phyloP scores from a whole-genome alignment of 2,113 vertebrate genomes.

The Oreamnos americanus region DNA sequence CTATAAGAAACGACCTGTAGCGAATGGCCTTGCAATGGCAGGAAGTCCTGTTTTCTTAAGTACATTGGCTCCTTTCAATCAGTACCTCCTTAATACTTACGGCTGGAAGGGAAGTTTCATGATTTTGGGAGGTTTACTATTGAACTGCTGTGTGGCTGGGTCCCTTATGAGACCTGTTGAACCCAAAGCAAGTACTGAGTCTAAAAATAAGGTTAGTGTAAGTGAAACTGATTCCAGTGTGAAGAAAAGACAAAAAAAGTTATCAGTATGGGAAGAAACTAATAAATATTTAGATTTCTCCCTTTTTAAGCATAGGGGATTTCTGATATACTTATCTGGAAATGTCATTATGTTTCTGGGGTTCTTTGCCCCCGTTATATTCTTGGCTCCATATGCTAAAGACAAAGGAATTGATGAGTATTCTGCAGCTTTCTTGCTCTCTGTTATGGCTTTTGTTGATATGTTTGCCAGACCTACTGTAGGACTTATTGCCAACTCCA shows the following conservation, averaged over 20 bases:
- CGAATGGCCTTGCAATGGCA: slow-evolving; percentile 96
- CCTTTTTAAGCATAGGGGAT: slow-evolving; percentile 96
- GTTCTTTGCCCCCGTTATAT: slow-evolving; percentile 96
- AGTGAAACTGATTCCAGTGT: slow-evolving; percentile 29
- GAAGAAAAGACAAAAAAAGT: slow-evolving; percentile 74
- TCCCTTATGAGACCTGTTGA: slow-evolving; percentile 93
- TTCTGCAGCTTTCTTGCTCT: slow-evolving; percentile 93
- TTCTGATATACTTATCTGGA: slow-evolving; percentile 96
- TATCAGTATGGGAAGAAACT: slow-evolving; percentile 81
- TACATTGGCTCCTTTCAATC: slow-evolving; percentile 95
- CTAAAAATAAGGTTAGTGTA: slow-evolving; percentile 82
- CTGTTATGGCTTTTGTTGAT: slow-evolving; percentile 95
- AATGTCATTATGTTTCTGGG: slow-evolving; percentile 98
- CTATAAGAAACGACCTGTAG: slow-evolving; percentile 92
- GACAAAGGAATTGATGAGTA: slow-evolving; percentile 95
- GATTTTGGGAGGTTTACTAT: slow-evolving; percentile 91
- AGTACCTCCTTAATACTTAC: slow-evolving; percentile 93
- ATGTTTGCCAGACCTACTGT: slow-evolving; percentile 95
- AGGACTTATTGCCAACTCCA: slow-evolving; percentile 93
- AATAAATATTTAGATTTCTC: slow-evolving; percentile 93
- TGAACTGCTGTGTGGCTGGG: slow-evolving; percentile 96
- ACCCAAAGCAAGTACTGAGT: slow-evolving; percentile 58
- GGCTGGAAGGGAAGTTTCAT: slow-evolving; percentile 98
- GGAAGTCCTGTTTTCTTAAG: slow-evolving; percentile 98
- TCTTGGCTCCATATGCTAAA: slow-evolving; percentile 94